A percentile compares a stretch with the other conserved stretches of the same genome.
Conservation (phyloP, 1,140 invertebrate species). For the Neelides sp. region DNA sequence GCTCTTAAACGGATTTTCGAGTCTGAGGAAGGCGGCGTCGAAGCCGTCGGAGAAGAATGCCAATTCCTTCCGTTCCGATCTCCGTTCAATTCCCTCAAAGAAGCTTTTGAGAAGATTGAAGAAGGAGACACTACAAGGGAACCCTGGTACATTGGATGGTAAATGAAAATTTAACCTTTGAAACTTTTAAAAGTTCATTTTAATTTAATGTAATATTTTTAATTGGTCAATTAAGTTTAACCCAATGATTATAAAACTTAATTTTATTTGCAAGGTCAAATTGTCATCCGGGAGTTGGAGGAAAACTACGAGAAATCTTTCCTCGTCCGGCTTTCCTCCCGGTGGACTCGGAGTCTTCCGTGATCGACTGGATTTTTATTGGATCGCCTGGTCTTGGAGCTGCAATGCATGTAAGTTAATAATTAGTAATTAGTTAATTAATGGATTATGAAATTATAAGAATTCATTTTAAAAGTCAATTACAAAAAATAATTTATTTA, state of each 20-base stretch:
- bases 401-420: conserved; percentile 72
- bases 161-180: conserved; percentile 35
- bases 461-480: background rate
- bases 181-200: background rate
- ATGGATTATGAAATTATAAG: too few species aligned
- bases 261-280: conserved; percentile 40
- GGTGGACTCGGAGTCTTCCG: conserved; percentile 65
- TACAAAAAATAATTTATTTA: background rate
- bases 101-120: conserved; percentile 36
- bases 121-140: conserved; percentile 29
- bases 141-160: conserved; percentile 46
- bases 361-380: conserved; percentile 87
- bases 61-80: conserved; percentile 45
- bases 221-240: too few species aligned
- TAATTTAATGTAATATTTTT: background rate
- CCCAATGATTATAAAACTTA: background rate
- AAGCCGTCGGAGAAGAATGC: conserved; percentile 37
- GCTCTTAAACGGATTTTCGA: conserved; percentile 38
- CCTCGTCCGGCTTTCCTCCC: conserved; percentile 42
- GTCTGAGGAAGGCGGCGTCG: conserved; percentile 31
- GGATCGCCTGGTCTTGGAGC: conserved; percentile 71
- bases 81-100: conserved; percentile 37
- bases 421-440: too few species aligned
- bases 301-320: conserved; percentile 41
- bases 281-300: conserved; percentile 39